phyloP scores from a whole-genome alignment of 2,888 invertebrate species.

The Cremastobaeus sp. region DNA sequence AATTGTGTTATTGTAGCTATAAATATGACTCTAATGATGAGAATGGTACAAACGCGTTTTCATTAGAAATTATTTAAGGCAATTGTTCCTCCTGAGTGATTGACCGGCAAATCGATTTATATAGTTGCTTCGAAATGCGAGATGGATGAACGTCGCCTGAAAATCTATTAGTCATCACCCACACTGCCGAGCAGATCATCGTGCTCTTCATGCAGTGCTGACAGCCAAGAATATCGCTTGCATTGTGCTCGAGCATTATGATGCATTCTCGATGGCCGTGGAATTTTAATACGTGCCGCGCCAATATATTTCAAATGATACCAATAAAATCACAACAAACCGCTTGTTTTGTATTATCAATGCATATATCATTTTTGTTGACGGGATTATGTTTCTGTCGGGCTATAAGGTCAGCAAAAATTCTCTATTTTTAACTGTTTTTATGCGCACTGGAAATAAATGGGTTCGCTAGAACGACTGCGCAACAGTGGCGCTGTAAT shows the following conservation, averaged over 20 bases:
- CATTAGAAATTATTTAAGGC: slow-evolving; percentile 28
- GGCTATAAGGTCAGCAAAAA: slow-evolving; percentile 26
- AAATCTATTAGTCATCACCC: slow-evolving; percentile 77
- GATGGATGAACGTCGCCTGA: slow-evolving; percentile 72
- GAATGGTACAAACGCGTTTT: no score
- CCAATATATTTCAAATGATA: slow-evolving; percentile 62
- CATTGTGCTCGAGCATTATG: slow-evolving; percentile 57
- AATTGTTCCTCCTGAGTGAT: slow-evolving; percentile 38
- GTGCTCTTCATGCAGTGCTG: slow-evolving; percentile 53
- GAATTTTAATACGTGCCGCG: slow-evolving; percentile 61
- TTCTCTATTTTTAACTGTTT: slow-evolving; percentile 29
- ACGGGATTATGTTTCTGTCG: slow-evolving; percentile 46
- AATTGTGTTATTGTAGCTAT: background rate
- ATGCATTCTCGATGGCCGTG: slow-evolving; percentile 60
- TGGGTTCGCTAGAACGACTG: slow-evolving; percentile 18
- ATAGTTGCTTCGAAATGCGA: slow-evolving; percentile 67
- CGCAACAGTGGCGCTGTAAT: no score
- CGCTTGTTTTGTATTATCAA: slow-evolving; percentile 54
- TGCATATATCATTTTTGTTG: slow-evolving; percentile 54
- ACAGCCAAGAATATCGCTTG: slow-evolving; percentile 61
- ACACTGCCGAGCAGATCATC: slow-evolving; percentile 64
- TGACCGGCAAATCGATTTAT: slow-evolving; percentile 68
- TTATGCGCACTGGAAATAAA: slow-evolving; percentile 31
- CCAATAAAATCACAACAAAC: slow-evolving; percentile 60
- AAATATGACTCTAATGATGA: background rate